These are phyloP conservation scores for Schizopygopsis pylzovi DNA, from an alignment of 2,797 vertebrate genomes.

Conservation along the genomic window DNA sequence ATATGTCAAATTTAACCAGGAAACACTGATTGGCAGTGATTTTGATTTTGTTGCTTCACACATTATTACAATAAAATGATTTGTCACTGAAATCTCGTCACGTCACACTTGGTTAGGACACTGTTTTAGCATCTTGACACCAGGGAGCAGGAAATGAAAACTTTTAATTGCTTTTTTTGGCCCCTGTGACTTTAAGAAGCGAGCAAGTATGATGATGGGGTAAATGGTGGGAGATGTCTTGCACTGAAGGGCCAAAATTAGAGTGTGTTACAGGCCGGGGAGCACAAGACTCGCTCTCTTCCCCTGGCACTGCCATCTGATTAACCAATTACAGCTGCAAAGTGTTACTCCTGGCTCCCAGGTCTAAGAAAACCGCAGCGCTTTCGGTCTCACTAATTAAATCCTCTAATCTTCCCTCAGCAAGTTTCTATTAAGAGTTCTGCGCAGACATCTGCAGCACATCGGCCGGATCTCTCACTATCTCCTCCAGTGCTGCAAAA, in stretches of 20 bases:
- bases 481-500: slow-evolving; percentile 13
- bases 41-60: neutral
- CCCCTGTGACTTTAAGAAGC: neutral
- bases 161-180: slow-evolving; percentile 29
- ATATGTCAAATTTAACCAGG: neutral
- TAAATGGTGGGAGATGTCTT: slow-evolving; percentile 13
- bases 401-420: slow-evolving; percentile 39
- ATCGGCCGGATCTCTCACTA: slow-evolving; percentile 24
- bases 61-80: neutral
- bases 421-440: slow-evolving; percentile 50
- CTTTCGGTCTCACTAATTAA: slow-evolving; percentile 46
- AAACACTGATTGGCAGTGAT: neutral
- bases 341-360: slow-evolving; percentile 27
- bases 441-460: slow-evolving; percentile 40
- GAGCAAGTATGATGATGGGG: neutral
- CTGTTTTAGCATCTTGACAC: slow-evolving; percentile 5
- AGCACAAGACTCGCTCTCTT: slow-evolving; percentile 1
- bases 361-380: slow-evolving; percentile 43
- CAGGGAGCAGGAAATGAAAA: slow-evolving; percentile 9
- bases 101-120: neutral
- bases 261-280: slow-evolving; percentile 52
- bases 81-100: neutral
- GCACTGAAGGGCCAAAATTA: slow-evolving; percentile 40
- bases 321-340: slow-evolving; percentile 69
- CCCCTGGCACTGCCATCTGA: slow-evolving; percentile 61